Percentiles rank a stretch among this genome's conserved stretches.
These are phyloP conservation scores for Trichoplusia ni DNA, from an alignment of 1,140 invertebrate species.

Conservation along the genomic window DNA sequence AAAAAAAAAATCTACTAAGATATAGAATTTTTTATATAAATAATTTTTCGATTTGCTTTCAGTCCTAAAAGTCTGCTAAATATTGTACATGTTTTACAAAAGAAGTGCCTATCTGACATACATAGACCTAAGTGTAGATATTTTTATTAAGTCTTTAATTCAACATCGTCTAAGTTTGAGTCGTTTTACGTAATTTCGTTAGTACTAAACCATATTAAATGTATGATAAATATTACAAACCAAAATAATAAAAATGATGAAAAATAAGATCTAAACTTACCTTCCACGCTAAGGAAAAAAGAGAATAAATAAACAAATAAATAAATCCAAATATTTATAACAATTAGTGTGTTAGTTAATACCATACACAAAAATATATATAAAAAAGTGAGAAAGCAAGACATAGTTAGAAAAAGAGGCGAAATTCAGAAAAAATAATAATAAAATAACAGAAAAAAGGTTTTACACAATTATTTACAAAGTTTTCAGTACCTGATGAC, in stretches of 20 bases:
- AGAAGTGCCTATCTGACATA: too few species aligned
- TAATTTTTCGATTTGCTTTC: too few species aligned
- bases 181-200: not conserved
- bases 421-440: slow-evolving; percentile 25
- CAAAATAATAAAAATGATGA: not conserved
- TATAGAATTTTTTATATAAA: too few species aligned
- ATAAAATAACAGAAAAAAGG: slow-evolving; percentile 21
- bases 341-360: slow-evolving; percentile 4
- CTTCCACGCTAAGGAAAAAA: not conserved
- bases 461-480: slow-evolving; percentile 50
- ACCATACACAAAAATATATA: slow-evolving; percentile 2
- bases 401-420: slow-evolving; percentile 71
- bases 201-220: too few species aligned
- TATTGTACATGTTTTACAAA: too few species aligned
- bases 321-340: not conserved
- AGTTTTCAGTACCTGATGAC: slow-evolving; percentile 61
- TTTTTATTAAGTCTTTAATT: too few species aligned
- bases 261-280: not conserved
- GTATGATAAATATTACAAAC: not conserved
- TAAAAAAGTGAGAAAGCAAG: slow-evolving; percentile 68
- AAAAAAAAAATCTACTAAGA: too few species aligned
- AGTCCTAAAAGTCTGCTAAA: too few species aligned
- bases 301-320: not conserved
- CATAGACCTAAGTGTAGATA: too few species aligned
- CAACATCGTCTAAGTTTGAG: too few species aligned